A percentile compares a stretch with the other conserved stretches of the same genome.
phyloP scores from a whole-genome alignment of 2,888 invertebrate species.

The Crossocerus cetratus region DNA sequence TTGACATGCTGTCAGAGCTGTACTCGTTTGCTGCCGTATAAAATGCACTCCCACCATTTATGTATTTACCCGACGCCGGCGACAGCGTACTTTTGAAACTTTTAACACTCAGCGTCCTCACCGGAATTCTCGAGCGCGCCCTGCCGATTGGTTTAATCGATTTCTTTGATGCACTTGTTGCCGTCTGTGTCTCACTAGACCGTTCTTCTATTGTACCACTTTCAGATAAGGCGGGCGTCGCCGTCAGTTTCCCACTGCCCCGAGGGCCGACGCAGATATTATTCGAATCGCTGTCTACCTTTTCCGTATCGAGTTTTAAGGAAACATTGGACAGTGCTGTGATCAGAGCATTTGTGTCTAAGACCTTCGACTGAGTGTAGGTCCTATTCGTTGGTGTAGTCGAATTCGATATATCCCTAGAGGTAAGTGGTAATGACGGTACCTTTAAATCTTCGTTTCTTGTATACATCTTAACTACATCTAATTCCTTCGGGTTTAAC shows the following conservation, averaged over 20 bases:
- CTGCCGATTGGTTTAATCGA: background rate
- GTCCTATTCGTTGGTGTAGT: constrained; percentile 39
- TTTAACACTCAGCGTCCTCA: constrained; percentile 23
- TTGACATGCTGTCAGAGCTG: background rate
- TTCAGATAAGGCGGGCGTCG: constrained; percentile 6
- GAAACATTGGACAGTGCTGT: constrained; percentile 57
- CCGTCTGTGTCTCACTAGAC: too few species aligned
- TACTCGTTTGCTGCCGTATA: background rate
- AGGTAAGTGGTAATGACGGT: constrained; percentile 45
- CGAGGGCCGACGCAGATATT: background rate
- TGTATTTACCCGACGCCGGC: background rate
- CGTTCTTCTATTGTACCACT: too few species aligned
- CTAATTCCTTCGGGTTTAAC: background rate
- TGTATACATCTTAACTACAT: background rate
- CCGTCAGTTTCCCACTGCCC: background rate
- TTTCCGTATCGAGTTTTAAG: constrained; percentile 13
- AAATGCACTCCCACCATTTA: background rate
- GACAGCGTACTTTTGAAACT: background rate
- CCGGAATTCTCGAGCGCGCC: constrained; percentile 38
- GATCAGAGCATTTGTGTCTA: constrained; percentile 55
- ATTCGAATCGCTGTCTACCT: background rate
- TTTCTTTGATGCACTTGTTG: too few species aligned
- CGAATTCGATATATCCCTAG: constrained; percentile 52
- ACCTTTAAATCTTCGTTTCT: constrained; percentile 16
- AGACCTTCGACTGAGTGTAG: constrained; percentile 21